A percentile compares a stretch with the other conserved stretches of the same genome.
phyloP scores from a whole-genome alignment of 2,797 vertebrate species.

The Botia almorhae region DNA sequence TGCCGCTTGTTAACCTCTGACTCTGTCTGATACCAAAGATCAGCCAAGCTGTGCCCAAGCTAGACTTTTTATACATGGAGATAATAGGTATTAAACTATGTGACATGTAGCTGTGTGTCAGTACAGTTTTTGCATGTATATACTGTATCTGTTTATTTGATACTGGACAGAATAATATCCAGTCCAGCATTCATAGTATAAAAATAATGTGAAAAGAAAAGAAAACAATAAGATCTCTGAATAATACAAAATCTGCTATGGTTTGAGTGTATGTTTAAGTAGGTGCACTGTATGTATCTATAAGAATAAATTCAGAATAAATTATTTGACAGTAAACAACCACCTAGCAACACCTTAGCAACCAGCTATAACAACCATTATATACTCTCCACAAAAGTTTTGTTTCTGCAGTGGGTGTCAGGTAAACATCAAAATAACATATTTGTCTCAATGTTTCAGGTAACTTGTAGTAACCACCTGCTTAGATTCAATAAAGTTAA shows the following conservation, averaged over 20 bases:
- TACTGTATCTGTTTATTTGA: conserved; percentile 56
- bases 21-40: conserved; percentile 13
- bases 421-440: too few species aligned
- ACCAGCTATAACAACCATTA: background rate
- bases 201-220: conserved; percentile 18
- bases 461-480: too few species aligned
- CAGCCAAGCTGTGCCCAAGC: conserved; percentile 22
- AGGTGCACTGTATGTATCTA: background rate
- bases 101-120: conserved; percentile 16
- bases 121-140: conserved; percentile 46
- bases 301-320: too few species aligned
- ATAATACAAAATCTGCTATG: conserved; percentile 1
- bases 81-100: conserved; percentile 28
- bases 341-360: background rate
- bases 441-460: too few species aligned
- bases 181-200: conserved; percentile 40
- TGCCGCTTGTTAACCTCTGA: conserved; percentile 43
- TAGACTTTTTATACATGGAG: conserved; percentile 31
- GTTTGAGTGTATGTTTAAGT: background rate
- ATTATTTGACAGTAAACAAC: too few species aligned
- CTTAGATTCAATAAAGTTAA: too few species aligned
- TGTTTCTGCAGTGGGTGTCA: too few species aligned
- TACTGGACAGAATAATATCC: conserved; percentile 31
- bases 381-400: too few species aligned
- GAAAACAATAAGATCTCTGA: conserved; percentile 29